Percentiles rank a stretch among this genome's conserved stretches.
Conservation (phyloP, 2,888 invertebrate genomes). For the Bellardia pandia region DNA sequence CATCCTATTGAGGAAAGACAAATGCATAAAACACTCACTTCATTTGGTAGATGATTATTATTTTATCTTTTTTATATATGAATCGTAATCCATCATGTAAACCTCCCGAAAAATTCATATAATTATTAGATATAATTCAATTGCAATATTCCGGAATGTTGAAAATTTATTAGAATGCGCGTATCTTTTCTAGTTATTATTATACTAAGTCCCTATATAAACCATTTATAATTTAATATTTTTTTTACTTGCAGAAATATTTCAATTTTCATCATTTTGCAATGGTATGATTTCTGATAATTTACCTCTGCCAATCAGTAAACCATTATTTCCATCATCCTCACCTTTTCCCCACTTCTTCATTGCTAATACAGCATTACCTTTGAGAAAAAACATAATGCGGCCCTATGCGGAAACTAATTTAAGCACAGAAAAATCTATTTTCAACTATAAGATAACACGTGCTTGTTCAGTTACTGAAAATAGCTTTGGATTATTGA, state of each 20-base stretch:
- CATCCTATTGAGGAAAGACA: too few relatives aligned
- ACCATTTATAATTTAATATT: background rate
- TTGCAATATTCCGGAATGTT: too few relatives aligned
- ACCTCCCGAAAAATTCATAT: too few relatives aligned
- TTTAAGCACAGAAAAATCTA: conserved; percentile 33
- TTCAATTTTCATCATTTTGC: background rate
- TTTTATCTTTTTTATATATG: too few relatives aligned
- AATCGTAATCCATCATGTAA: too few relatives aligned
- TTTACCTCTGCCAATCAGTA: conserved; percentile 49
- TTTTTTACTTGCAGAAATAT: conserved; percentile 44
- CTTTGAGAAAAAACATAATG: conserved; percentile 64
- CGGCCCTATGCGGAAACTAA: conserved; percentile 48
- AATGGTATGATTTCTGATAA: conserved; percentile 24
- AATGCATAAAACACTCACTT: too few relatives aligned
- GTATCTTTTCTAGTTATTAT: too few relatives aligned
- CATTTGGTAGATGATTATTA: too few relatives aligned
- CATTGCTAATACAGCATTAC: conserved; percentile 60
- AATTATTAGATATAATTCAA: too few relatives aligned
- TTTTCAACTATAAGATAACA: conserved; percentile 66
- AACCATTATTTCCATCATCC: conserved; percentile 31
- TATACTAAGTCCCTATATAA: too few relatives aligned
- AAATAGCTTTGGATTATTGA: conserved; percentile 72
- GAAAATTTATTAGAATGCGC: too few relatives aligned
- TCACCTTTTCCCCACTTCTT: conserved; percentile 62
- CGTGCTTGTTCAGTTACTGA: conserved; percentile 55